Evolutionary conservation across 1,140 invertebrate genomes (phyloP).

Genomic region (Aphaenogaster ashmeadi): DNA sequence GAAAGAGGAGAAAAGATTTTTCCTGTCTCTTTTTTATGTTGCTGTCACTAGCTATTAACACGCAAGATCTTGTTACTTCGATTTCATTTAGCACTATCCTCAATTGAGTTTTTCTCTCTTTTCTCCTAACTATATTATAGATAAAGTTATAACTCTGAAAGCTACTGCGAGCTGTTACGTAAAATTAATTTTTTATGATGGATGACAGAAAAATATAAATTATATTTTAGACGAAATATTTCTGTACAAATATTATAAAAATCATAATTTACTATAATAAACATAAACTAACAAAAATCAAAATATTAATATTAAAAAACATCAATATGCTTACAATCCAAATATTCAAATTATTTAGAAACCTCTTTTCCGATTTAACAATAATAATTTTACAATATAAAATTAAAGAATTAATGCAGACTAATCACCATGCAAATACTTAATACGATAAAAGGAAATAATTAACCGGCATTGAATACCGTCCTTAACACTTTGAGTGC

Average conservation of each 20-base stretch:
- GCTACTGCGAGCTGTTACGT: neutral
- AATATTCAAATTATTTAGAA: neutral
- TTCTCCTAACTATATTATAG: conserved; percentile 21
- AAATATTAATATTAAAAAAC: neutral
- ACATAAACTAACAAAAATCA: neutral
- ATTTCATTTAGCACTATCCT: neutral
- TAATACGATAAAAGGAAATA: neutral
- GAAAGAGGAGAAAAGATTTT: neutral
- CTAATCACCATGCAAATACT: neutral
- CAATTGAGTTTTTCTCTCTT: conserved; percentile 9
- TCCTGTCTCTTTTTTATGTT: neutral
- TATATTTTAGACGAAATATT: neutral
- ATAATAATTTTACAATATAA: neutral
- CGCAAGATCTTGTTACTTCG: neutral
- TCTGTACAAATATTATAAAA: neutral
- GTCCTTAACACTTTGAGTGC: neutral
- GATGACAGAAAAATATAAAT: neutral
- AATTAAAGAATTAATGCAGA: neutral
- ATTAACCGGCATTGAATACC: conserved; percentile 7
- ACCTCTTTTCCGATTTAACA: neutral
- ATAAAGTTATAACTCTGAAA: neutral
- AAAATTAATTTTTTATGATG: conserved; percentile 12
- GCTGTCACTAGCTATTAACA: neutral
- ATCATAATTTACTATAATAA: neutral
- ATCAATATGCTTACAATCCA: neutral